Conservation (phyloP, 2,888 invertebrate genomes). For the Acronicta alni region DNA sequence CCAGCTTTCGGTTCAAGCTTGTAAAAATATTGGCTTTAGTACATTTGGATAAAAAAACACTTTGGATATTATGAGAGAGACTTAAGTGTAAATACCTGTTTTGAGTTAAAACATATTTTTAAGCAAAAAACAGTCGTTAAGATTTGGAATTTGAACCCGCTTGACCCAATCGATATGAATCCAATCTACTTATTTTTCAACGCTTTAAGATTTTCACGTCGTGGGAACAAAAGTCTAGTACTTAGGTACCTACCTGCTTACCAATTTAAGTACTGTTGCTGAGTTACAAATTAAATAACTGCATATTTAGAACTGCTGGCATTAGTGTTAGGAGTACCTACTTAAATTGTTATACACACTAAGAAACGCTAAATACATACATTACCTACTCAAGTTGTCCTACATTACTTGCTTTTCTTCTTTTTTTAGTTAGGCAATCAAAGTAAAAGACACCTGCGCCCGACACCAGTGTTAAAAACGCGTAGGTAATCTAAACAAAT, state of each 20-base stretch:
- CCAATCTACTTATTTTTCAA: no score
- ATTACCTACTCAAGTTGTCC: not conserved
- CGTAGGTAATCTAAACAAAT: conserved; percentile 75
- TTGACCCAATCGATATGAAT: conserved; percentile 6
- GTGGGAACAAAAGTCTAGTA: no score
- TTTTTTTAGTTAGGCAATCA: conserved; percentile 40
- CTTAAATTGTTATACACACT: not conserved
- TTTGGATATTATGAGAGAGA: conserved; percentile 1
- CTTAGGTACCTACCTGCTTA: no score
- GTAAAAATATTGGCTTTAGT: conserved; percentile 27
- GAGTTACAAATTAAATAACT: no score
- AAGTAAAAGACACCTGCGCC: conserved; percentile 55
- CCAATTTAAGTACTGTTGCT: no score
- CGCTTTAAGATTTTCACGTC: no score
- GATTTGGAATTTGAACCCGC: conserved; percentile 1
- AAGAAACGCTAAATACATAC: conserved; percentile 23
- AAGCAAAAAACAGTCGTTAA: conserved; percentile 1
- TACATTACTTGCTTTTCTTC: conserved; percentile 8
- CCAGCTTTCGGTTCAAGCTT: conserved; percentile 20
- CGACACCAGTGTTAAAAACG: conserved; percentile 55
- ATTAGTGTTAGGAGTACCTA: no score
- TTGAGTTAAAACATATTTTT: conserved; percentile 1
- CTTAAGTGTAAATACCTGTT: conserved; percentile 10
- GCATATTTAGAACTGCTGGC: no score
- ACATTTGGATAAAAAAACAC: conserved; percentile 13